phyloP scores from a whole-genome alignment of 2,113 vertebrate genomes.

The Pseudois nayaur region DNA sequence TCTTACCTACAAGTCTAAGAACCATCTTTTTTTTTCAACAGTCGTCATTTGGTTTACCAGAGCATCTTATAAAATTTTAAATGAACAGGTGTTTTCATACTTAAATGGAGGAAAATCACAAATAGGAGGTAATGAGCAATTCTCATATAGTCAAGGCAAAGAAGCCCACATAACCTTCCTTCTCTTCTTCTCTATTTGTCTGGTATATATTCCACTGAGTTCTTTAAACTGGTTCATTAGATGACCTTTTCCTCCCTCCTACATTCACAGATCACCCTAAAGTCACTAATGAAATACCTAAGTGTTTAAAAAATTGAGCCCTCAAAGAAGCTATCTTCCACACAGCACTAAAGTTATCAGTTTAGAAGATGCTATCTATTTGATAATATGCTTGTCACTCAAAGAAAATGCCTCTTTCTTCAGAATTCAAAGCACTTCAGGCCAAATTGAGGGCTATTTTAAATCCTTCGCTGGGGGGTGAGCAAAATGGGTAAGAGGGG shows the following conservation, averaged over 20 bases:
- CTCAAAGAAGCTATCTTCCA: not conserved
- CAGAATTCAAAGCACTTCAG: not conserved
- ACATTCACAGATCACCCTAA: not conserved
- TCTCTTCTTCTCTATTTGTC: not conserved
- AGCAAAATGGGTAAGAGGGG: not conserved
- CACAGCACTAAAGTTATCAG: not conserved
- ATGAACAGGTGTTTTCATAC: not conserved
- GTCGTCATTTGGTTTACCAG: not conserved
- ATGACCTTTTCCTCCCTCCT: not conserved
- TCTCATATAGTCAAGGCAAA: not conserved
- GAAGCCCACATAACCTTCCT: not conserved
- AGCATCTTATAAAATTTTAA: not conserved
- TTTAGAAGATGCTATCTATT: slow-evolving; percentile 1
- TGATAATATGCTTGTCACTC: not conserved
- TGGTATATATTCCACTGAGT: not conserved
- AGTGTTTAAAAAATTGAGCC: not conserved
- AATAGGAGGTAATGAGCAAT: not conserved
- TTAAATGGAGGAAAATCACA: not conserved
- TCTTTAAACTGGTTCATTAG: not conserved
- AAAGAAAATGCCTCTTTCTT: slow-evolving; percentile 6
- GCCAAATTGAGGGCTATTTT: not conserved
- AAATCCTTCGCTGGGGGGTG: not conserved
- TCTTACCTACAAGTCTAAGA: not conserved
- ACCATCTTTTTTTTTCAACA: not conserved
- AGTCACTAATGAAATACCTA: not conserved